These are phyloP conservation scores for Hydrolagus colliei DNA, from an alignment of 2,797 vertebrate genomes.

Conservation along the genomic window DNA sequence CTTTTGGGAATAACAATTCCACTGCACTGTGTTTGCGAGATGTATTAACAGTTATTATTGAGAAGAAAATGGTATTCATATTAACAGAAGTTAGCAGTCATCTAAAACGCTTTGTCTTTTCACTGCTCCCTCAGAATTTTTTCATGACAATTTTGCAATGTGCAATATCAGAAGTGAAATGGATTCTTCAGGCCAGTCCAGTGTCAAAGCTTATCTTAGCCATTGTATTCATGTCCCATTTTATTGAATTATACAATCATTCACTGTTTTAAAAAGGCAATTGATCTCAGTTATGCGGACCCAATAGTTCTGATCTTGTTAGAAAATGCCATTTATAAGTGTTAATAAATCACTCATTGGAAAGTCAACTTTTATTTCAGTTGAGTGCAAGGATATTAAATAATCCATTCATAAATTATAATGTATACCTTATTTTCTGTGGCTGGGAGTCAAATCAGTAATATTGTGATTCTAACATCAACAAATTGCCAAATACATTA, in stretches of 20 bases:
- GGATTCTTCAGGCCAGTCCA: constrained; percentile 16
- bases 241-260: constrained; percentile 13
- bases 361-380: constrained; percentile 18
- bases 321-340: constrained; percentile 24
- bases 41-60: neutral
- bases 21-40: neutral
- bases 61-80: neutral
- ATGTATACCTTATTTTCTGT: neutral
- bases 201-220: neutral
- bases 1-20: no score
- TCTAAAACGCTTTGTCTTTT: neutral
- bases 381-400: constrained; percentile 16
- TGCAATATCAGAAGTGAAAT: constrained; percentile 27
- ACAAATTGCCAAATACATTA: neutral
- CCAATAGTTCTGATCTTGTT: constrained; percentile 12
- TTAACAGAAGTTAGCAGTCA: constrained; percentile 1
- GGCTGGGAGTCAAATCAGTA: neutral
- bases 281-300: constrained; percentile 6
- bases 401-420: constrained; percentile 15
- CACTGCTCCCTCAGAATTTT: neutral
- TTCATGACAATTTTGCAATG: constrained; percentile 23
- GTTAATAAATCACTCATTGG: constrained; percentile 26
- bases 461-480: constrained; percentile 10
- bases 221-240: neutral
- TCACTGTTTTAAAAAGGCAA: neutral